Conservation (phyloP, 2,113 vertebrate species). For the Python bivittatus region DNA sequence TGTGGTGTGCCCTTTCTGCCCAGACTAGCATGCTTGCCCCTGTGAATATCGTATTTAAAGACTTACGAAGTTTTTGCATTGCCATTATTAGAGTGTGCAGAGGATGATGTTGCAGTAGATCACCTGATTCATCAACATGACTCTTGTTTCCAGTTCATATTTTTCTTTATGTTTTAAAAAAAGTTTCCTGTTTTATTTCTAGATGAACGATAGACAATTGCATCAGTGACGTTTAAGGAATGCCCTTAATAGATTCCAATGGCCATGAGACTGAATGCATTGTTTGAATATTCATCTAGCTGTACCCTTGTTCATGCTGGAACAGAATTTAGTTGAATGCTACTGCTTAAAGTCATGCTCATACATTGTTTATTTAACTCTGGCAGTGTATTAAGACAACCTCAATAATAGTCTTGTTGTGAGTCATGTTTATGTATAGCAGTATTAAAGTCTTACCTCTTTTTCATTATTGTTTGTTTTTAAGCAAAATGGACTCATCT, state of each 20-base stretch:
- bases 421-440: slow-evolving; percentile 30
- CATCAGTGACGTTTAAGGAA: slow-evolving; percentile 38
- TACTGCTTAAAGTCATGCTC: slow-evolving; percentile 55
- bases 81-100: slow-evolving; percentile 3
- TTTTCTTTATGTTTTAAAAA: slow-evolving; percentile 24
- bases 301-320: slow-evolving; percentile 55
- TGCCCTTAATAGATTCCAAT: slow-evolving; percentile 56
- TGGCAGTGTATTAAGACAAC: slow-evolving; percentile 51
- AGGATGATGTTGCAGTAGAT: not conserved
- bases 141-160: not conserved
- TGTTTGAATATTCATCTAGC: slow-evolving; percentile 71
- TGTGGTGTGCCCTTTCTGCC: not conserved
- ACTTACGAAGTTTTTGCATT: slow-evolving; percentile 6
- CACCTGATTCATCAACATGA: not conserved
- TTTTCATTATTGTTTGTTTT: slow-evolving; percentile 33
- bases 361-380: slow-evolving; percentile 68
- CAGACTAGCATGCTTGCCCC: not conserved
- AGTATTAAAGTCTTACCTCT: slow-evolving; percentile 25
- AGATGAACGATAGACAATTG: slow-evolving; percentile 4
- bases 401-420: slow-evolving; percentile 53
- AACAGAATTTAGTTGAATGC: slow-evolving; percentile 56
- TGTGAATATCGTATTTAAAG: slow-evolving; percentile 31
- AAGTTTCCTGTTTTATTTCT: slow-evolving; percentile 42
- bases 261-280: slow-evolving; percentile 46
- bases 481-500: slow-evolving; percentile 38